A percentile compares a stretch with the other conserved stretches of the same genome.
Conservation (phyloP, 1,140 invertebrate genomes). For the Chrysoperla carnea region DNA sequence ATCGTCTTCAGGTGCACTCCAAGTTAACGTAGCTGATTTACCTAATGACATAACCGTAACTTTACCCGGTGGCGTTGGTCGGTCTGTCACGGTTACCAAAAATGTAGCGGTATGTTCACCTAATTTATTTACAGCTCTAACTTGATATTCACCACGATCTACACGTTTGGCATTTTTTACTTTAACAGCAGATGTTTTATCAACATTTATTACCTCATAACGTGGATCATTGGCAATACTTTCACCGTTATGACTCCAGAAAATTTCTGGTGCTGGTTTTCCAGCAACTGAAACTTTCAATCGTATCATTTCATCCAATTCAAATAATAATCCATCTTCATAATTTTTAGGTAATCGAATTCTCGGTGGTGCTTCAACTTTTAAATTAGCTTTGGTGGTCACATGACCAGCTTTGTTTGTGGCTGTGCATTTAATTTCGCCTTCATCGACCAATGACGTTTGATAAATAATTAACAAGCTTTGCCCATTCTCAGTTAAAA, state of each 20-base stretch:
- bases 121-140: slow-evolving; percentile 60
- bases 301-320: slow-evolving; percentile 67
- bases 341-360: slow-evolving; percentile 63
- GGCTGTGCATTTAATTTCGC: slow-evolving; percentile 75
- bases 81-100: slow-evolving; percentile 71
- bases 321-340: slow-evolving; percentile 74
- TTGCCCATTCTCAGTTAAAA: slow-evolving; percentile 54
- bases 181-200: slow-evolving; percentile 52
- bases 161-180: slow-evolving; percentile 48
- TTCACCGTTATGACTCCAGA: slow-evolving; percentile 78
- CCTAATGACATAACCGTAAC: slow-evolving; percentile 60
- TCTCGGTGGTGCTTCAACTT: slow-evolving; percentile 62
- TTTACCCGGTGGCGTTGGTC: slow-evolving; percentile 69
- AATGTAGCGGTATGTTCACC: slow-evolving; percentile 67
- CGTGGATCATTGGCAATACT: slow-evolving; percentile 37
- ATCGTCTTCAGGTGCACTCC: slow-evolving; percentile 80
- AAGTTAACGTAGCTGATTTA: slow-evolving; percentile 67
- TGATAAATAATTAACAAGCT: slow-evolving; percentile 71
- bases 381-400: slow-evolving; percentile 49
- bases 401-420: slow-evolving; percentile 66
- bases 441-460: slow-evolving; percentile 58
- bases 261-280: slow-evolving; percentile 60
- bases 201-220: slow-evolving; percentile 46
- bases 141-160: slow-evolving; percentile 74
- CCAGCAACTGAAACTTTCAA: slow-evolving; percentile 81